Base-by-base conservation (phyloP, 1,140 invertebrate species). In the Portunus trituberculatus region DNA sequence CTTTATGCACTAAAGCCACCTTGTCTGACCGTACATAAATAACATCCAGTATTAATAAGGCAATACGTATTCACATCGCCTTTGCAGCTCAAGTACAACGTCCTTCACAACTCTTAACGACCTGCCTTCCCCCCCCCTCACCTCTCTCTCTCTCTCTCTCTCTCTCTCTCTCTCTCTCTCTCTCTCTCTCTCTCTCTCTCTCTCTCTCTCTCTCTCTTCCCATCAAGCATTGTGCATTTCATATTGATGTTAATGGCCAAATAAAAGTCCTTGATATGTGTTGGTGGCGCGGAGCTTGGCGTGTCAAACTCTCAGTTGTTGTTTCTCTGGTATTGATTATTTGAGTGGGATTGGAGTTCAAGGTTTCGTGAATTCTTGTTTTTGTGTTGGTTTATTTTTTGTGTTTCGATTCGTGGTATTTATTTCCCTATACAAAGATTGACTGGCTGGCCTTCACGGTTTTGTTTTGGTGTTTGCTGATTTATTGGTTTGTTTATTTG, bases 231-330 rank as follows among this genome's bases (percentile, higher is more conserved):
- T 76, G 12, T 8, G 67, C n/a, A 25, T 76, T 76, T 76, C 67
- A n/a, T 76, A 76, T 76, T 76, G 67, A 76, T 76, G 67, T n/a
- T 76, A n/a, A 76, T 76, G 67, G 67, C 67, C 67, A 2, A 76
- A 76, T 76, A 76, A 76, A 76, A 76, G 25, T 25, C n/a, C 12
- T 88, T 88, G 52, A 59, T 88, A 88, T 88, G 28, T 39, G 87
- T 32, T 39, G 20, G 16, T n/a, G 16, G 7, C 29, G 67, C 6
- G 67, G 67, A n/a, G 67, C 20, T 25, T 76, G 67, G 67, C 67
- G n/a, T 76, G 67, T 76, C 20, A n/a, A 76, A 76, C 12, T 76
- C 67, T n/a, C 8, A 76, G n/a, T 76, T 12, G 67, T 2, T 20
- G 52, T 59, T 59, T 59, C 52, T 59, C 52, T 59, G 52, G 10